Evolutionary conservation across 37 sponge, comb jelly and placozoan species (phyloP).

Genomic region (Beroe ovata): DNA sequence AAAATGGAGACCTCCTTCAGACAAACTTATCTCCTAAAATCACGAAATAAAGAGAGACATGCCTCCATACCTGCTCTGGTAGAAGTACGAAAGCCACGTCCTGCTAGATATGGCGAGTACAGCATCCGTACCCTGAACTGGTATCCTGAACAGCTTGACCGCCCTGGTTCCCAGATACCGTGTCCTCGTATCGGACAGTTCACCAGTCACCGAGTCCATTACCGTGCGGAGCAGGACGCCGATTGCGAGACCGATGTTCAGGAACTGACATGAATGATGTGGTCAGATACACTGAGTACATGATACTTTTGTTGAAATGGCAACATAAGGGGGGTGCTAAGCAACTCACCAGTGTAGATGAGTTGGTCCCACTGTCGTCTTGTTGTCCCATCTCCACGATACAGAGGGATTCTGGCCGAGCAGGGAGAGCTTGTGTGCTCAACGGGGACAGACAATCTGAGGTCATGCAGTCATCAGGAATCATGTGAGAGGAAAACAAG

Average conservation of each 20-base stretch:
- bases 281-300: too few species aligned
- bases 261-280: too few species aligned
- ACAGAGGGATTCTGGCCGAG: constrained; percentile 90
- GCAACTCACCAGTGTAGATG: constrained; percentile 50
- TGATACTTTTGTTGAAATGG: too few species aligned
- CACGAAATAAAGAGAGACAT: too few species aligned
- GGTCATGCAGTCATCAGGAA: too few species aligned
- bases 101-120: constrained; percentile 94
- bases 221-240: constrained; percentile 93
- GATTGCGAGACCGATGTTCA: constrained; percentile 95
- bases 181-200: constrained; percentile 96
- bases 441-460: constrained; percentile 90
- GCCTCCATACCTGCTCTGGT: constrained; percentile 76
- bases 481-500: too few species aligned
- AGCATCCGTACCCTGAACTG: constrained; percentile 81
- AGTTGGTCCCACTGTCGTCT: constrained; percentile 69
- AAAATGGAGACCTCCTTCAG: too few species aligned
- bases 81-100: constrained; percentile 91
- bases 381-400: constrained; percentile 90
- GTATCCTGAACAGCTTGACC: constrained; percentile 92
- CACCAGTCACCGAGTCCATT: constrained; percentile 91
- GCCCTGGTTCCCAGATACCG: constrained; percentile 92
- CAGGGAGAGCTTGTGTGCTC: constrained; percentile 95
- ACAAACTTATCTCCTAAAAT: too few species aligned
- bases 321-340: too few species aligned